A percentile compares a stretch with the other conserved stretches of the same genome.
phyloP scores from a whole-genome alignment of 2,113 vertebrate species.

The Centropus unirufus region DNA sequence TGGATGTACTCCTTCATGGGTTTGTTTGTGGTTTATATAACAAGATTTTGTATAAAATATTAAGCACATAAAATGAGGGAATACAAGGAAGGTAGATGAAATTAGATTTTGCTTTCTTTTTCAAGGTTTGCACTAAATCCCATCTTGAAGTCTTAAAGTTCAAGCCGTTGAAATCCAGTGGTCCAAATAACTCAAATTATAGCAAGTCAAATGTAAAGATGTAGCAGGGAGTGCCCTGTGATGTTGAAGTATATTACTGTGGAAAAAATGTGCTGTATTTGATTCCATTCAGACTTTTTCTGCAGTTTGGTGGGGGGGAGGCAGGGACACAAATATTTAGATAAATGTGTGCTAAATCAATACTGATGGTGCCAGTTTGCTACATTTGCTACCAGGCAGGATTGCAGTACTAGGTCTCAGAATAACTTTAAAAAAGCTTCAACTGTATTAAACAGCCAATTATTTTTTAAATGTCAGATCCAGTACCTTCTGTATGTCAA shows the following conservation, averaged over 20 bases:
- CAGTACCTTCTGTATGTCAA: background rate
- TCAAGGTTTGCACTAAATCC: background rate
- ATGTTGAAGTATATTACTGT: background rate
- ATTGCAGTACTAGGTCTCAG: background rate
- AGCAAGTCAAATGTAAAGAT: background rate
- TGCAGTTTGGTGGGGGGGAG: accelerated
- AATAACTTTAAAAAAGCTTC: background rate
- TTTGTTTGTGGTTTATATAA: background rate
- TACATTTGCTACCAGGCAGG: background rate
- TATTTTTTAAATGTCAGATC: background rate
- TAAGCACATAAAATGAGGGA: background rate
- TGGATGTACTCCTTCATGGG: background rate
- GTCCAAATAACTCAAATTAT: background rate
- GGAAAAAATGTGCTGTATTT: background rate
- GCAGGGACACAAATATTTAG: background rate
- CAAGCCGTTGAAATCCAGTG: background rate
- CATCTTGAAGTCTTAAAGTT: background rate
- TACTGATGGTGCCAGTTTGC: background rate
- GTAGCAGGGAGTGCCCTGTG: background rate
- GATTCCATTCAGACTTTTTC: background rate
- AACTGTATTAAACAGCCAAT: background rate
- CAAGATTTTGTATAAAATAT: background rate
- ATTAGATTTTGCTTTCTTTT: background rate
- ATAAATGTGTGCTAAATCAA: background rate
- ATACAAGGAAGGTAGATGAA: background rate